phyloP scores from a whole-genome alignment of 2,888 invertebrate genomes.

The Vannuccia rotundouncinata region DNA sequence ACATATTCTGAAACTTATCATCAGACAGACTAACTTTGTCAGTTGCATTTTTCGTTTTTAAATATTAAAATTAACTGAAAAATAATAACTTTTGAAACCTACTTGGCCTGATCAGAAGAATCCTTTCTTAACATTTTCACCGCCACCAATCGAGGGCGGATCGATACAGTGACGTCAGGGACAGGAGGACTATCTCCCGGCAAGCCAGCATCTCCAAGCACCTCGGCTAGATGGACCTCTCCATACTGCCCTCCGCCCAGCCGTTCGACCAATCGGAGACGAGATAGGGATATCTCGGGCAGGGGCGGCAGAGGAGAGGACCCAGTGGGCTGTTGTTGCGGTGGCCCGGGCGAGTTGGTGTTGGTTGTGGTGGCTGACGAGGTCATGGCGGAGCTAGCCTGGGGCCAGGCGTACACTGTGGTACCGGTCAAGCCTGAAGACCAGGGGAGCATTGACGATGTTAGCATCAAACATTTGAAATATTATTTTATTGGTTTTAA shows the following conservation, averaged over 20 bases:
- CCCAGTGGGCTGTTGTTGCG: background rate
- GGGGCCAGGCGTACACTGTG: constrained; percentile 30
- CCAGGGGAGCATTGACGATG: no score
- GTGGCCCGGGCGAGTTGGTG: background rate
- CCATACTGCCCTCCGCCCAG: constrained; percentile 81
- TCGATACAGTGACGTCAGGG: background rate
- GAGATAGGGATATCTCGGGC: background rate
- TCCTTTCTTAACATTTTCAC: constrained; percentile 75
- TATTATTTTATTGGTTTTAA: no score
- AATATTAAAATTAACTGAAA: no score
- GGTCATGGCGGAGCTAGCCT: background rate
- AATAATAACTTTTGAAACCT: no score
- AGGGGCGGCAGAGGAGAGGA: background rate
- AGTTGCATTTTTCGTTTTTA: no score
- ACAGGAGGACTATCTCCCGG: background rate
- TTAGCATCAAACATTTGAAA: no score
- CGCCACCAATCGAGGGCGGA: constrained; percentile 64
- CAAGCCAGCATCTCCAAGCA: background rate
- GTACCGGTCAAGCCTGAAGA: constrained; percentile 22
- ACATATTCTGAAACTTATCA: no score
- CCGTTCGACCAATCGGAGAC: constrained; percentile 68
- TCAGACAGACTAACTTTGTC: no score
- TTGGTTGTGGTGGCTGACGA: background rate
- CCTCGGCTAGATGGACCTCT: constrained; percentile 61
- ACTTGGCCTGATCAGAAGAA: constrained; percentile 68